Conservation (phyloP, 92 coral and sea anemone genomes). For the Actinernus sp. region DNA sequence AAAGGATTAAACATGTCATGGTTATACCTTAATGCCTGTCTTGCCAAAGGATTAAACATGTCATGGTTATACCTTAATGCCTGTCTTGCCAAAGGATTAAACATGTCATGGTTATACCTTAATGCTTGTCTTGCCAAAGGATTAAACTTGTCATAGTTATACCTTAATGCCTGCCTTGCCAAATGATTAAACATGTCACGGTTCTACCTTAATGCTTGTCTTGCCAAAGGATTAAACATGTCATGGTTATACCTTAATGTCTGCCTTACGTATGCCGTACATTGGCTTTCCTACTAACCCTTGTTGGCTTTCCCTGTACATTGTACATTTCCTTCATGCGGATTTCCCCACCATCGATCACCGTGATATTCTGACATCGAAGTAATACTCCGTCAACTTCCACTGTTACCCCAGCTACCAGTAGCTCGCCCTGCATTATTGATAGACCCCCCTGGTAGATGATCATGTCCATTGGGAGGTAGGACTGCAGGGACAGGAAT, state of each 20-base stretch:
- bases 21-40: too few species aligned
- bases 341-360: slow-evolving; percentile 58
- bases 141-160: too few species aligned
- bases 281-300: slow-evolving; percentile 16
- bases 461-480: slow-evolving; percentile 67
- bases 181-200: too few species aligned
- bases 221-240: too few species aligned
- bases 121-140: too few species aligned
- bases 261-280: neutral
- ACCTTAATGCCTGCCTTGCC: too few species aligned
- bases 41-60: too few species aligned
- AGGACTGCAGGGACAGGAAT: slow-evolving; percentile 54
- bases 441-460: slow-evolving; percentile 76
- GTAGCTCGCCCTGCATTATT: slow-evolving; percentile 65
- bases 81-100: too few species aligned
- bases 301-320: slow-evolving; percentile 46
- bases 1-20: too few species aligned
- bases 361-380: slow-evolving; percentile 65
- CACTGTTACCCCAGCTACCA: slow-evolving; percentile 76
- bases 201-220: too few species aligned
- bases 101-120: too few species aligned
- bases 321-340: slow-evolving; percentile 75
- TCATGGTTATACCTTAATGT: neutral
- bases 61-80: too few species aligned
- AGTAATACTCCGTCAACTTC: slow-evolving; percentile 68